A percentile compares a stretch with the other conserved stretches of the same genome.
These are phyloP conservation scores for Hydrophis major DNA, from an alignment of 2,797 vertebrate genomes.

Conservation along the genomic window DNA sequence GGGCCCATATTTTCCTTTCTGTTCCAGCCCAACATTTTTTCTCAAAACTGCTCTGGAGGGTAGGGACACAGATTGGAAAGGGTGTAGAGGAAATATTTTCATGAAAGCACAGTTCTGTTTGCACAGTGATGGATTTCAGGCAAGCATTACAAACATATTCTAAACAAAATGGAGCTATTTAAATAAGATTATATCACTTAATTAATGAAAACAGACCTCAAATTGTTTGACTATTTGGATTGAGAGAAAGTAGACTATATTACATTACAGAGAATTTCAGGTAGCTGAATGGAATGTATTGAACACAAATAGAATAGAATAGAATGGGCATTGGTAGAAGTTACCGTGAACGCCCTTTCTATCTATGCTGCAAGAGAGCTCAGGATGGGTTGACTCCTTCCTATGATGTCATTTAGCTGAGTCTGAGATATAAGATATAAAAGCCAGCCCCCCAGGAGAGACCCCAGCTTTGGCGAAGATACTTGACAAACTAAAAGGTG, in stretches of 20 bases:
- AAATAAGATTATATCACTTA: not conserved
- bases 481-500: too few relatives aligned
- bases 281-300: not conserved
- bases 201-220: not conserved
- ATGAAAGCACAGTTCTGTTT: not conserved
- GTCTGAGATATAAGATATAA: too few relatives aligned
- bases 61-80: not conserved
- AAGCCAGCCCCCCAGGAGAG: too few relatives aligned
- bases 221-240: not conserved
- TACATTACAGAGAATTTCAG: not conserved
- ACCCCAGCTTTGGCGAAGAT: too few relatives aligned
- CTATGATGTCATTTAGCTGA: too few relatives aligned
- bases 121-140: not conserved
- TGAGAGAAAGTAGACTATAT: not conserved
- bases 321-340: too few relatives aligned
- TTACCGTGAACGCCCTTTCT: too few relatives aligned
- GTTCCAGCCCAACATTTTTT: not conserved
- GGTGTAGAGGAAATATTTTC: not conserved
- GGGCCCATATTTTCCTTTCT: not conserved
- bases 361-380: too few relatives aligned
- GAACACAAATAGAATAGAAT: not conserved
- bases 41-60: not conserved
- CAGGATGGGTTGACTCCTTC: too few relatives aligned
- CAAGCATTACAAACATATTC: not conserved
- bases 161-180: not conserved